These are phyloP conservation scores for Oreochromis spilurus DNA, from an alignment of 2,113 vertebrate genomes.

Conservation along the genomic window DNA sequence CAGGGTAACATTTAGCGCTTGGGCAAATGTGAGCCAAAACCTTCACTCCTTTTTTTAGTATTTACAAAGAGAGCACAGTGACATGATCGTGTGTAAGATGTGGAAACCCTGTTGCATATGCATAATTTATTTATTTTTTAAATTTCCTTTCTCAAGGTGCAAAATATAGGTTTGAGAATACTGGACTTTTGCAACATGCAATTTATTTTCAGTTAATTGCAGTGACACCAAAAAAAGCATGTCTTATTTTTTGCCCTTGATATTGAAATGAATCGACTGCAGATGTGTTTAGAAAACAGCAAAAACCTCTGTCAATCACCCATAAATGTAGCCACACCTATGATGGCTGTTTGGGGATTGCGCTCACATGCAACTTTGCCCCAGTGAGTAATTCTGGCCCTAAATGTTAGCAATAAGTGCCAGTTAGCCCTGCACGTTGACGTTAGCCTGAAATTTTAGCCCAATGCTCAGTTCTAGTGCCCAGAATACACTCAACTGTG, in stretches of 20 bases:
- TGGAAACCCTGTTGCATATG: background rate
- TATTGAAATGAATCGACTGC: background rate
- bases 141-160: background rate
- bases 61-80: background rate
- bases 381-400: background rate
- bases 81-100: background rate
- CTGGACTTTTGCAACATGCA: background rate
- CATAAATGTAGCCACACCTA: background rate
- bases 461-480: background rate
- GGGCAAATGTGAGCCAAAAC: background rate
- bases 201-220: background rate
- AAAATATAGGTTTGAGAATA: background rate
- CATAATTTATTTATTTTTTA: background rate
- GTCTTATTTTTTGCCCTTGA: background rate
- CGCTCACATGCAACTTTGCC: background rate
- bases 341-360: background rate
- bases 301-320: rapidly evolving
- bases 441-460: background rate
- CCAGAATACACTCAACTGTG: background rate
- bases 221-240: background rate
- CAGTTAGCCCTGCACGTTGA: background rate
- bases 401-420: background rate
- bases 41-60: background rate
- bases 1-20: background rate
- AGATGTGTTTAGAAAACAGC: background rate